These are phyloP conservation scores for Pyrgilauda ruficollis DNA, from an alignment of 2,113 vertebrate species.

Conservation along the genomic window DNA sequence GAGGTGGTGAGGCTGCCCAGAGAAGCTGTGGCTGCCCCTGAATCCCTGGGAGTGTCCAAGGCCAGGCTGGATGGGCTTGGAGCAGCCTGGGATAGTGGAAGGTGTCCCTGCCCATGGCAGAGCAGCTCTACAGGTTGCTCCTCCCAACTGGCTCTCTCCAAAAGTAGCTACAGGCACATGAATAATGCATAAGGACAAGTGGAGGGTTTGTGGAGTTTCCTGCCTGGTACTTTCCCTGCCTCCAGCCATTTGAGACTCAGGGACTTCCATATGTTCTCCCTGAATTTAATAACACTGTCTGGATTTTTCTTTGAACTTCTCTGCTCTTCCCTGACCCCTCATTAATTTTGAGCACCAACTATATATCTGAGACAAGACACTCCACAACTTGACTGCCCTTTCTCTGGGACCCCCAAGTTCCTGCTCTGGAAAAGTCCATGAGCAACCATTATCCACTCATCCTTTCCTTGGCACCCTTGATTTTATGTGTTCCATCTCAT, in stretches of 20 bases:
- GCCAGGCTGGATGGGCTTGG: accelerated
- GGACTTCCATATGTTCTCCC: background rate
- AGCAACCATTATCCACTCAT: background rate
- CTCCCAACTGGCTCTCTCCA: background rate
- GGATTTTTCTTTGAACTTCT: background rate
- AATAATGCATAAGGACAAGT: background rate
- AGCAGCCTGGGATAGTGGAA: background rate
- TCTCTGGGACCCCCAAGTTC: background rate
- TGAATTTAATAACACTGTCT: background rate
- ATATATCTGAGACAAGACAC: background rate
- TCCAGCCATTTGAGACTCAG: background rate
- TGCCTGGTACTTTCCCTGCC: background rate
- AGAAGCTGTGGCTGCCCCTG: background rate
- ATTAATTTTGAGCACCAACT: background rate
- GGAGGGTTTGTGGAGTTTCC: background rate
- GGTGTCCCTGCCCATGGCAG: background rate
- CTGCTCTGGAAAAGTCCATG: background rate
- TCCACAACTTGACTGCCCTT: background rate
- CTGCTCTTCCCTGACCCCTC: background rate
- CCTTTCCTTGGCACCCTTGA: background rate
- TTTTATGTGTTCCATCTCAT: background rate
- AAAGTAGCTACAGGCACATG: background rate
- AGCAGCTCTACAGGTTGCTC: background rate
- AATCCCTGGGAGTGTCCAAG: background rate
- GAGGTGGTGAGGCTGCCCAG: accelerated